These are phyloP conservation scores for Littorina saxatilis DNA, from an alignment of 1,140 invertebrate genomes.

Conservation along the genomic window DNA sequence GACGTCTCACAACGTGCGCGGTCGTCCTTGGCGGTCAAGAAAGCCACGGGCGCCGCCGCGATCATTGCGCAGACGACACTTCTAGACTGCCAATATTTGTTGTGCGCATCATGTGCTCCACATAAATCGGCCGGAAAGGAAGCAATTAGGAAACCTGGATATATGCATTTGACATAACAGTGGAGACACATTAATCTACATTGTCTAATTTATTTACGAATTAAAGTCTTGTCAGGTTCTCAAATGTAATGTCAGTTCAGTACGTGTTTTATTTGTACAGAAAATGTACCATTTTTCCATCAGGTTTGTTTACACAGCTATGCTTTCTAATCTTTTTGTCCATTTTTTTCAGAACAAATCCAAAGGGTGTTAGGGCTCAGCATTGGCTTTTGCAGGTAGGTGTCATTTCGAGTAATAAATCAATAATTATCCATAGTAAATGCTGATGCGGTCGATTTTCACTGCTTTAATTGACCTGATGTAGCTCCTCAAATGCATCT, in stretches of 20 bases:
- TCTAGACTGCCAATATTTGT: no score
- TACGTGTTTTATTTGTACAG: neutral
- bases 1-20: no score
- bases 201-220: neutral
- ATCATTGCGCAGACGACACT: no score
- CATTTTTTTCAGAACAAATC: constrained; percentile 61
- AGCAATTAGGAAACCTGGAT: neutral
- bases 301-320: no score
- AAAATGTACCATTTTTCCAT: no score
- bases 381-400: constrained; percentile 66
- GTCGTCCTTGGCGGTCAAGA: no score
- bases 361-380: constrained; percentile 67
- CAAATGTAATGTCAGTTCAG: neutral
- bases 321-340: neutral
- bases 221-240: neutral
- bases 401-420: neutral
- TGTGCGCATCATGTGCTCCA: no score
- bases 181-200: neutral
- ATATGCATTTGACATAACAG: neutral
- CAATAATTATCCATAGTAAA: neutral
- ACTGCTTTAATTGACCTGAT: neutral
- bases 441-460: constrained; percentile 6
- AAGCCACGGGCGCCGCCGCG: no score
- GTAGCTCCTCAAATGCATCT: neutral
- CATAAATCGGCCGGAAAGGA: no score